Conservation (phyloP, 2,888 invertebrate genomes). For the Isoperla grammatica region DNA sequence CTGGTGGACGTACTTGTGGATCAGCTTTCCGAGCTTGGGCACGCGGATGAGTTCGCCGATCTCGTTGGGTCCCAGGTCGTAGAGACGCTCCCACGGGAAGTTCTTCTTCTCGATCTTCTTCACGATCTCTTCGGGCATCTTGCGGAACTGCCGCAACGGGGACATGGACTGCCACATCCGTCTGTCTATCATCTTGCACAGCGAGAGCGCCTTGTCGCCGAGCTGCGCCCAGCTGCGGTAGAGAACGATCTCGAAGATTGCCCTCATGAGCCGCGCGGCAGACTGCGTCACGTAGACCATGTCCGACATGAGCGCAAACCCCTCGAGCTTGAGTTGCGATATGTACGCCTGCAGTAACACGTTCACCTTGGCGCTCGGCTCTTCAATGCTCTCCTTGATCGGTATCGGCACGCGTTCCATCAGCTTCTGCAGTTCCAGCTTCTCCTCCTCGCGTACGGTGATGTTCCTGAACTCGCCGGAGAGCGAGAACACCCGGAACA, state of each 20-base stretch:
- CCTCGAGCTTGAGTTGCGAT: conserved; percentile 95
- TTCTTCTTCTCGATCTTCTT: conserved; percentile 98
- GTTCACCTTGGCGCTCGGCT: conserved; percentile 90
- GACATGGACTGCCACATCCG: conserved; percentile 99
- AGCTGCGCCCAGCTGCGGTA: conserved; percentile 84
- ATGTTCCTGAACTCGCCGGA: conserved; percentile 94
- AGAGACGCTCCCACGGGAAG: conserved; percentile 85
- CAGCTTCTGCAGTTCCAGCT: conserved; percentile 92
- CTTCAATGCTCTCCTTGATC: conserved; percentile 97
- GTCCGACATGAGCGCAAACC: conserved; percentile 97
- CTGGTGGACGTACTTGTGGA: conserved; percentile 94
- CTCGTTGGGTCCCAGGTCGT: conserved; percentile 95
- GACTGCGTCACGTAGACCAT: conserved; percentile 99
- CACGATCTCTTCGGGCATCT: conserved; percentile 94
- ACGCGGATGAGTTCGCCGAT: conserved; percentile 90
- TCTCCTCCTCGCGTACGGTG: conserved; percentile 92
- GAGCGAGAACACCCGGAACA: conserved; percentile 96
- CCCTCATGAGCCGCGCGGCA: conserved; percentile 88
- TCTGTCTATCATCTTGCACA: conserved; percentile 98
- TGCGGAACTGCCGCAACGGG: conserved; percentile 92
- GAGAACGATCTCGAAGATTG: conserved; percentile 87
- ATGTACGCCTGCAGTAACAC: conserved; percentile 96
- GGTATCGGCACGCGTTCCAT: conserved; percentile 96
- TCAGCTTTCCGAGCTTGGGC: conserved; percentile 89
- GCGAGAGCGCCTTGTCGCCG: conserved; percentile 88